Evolutionary conservation across 37 sponge, comb jelly and placozoan species (phyloP).

Genomic region (Chondrosia reniformis): DNA sequence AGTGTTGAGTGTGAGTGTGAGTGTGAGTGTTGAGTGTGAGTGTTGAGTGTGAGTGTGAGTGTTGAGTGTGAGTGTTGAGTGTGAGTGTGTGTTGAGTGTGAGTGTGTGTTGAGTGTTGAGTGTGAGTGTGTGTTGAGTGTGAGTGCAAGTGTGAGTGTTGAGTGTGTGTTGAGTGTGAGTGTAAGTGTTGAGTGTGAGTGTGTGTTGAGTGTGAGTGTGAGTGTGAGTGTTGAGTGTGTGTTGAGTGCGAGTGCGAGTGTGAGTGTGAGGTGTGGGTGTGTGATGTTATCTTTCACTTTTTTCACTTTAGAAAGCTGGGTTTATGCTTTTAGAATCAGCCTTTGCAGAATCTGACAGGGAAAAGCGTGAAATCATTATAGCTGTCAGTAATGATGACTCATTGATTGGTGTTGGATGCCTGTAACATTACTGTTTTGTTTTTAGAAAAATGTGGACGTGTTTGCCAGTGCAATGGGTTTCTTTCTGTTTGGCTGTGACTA

Average conservation of each 20-base stretch:
- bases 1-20: background rate
- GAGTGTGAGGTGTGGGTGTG: background rate
- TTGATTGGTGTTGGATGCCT: no score
- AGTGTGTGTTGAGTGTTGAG: background rate
- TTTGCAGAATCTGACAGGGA: conserved; percentile 65
- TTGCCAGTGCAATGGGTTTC: conserved; percentile 93
- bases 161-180: no score
- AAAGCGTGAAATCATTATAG: conserved; percentile 63
- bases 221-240: no score
- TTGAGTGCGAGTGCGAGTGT: background rate
- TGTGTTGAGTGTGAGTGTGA: no score
- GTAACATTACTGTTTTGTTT: background rate
- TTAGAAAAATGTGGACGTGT: conserved; percentile 84
- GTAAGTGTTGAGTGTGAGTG: no score
- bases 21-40: background rate
- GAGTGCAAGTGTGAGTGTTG: background rate
- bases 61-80: background rate
- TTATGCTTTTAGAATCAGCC: conserved; percentile 77
- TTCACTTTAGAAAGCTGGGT: conserved; percentile 81
- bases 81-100: background rate
- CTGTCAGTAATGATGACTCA: no score
- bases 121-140: background rate
- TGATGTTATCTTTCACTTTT: conserved; percentile 3
- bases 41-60: background rate
- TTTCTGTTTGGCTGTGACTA: conserved; percentile 77